Evolutionary conservation across 2,113 vertebrate species (phyloP).

Genomic region (Gadus macrocephalus): DNA sequence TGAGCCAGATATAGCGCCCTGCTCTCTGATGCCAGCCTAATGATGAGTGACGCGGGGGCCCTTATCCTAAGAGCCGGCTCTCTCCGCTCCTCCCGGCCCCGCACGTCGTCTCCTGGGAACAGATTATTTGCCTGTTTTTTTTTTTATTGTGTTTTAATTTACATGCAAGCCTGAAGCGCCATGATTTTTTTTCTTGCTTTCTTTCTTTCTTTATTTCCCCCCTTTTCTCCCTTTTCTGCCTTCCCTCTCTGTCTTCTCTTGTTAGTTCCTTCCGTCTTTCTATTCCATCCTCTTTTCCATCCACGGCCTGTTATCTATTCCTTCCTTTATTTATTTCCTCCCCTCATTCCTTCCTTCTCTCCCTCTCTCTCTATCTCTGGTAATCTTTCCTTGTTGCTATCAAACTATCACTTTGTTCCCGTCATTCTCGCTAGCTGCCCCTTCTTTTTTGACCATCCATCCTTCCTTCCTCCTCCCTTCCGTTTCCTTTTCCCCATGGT

Average conservation of each 20-base stretch:
- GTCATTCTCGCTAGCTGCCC: too few species aligned
- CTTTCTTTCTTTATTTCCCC: neutral
- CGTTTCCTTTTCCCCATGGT: too few species aligned
- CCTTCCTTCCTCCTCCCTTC: too few species aligned
- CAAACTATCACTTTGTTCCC: too few species aligned
- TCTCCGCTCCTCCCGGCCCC: constrained; percentile 23
- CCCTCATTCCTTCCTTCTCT: too few species aligned
- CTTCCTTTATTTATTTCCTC: too few species aligned
- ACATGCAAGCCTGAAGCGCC: constrained; percentile 61
- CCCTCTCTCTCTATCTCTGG: neutral
- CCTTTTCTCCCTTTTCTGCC: neutral
- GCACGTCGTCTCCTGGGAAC: constrained; percentile 60
- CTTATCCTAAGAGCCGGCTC: constrained; percentile 60
- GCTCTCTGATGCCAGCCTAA: constrained; percentile 60
- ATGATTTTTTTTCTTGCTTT: neutral
- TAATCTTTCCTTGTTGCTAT: too few species aligned
- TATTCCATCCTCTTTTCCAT: too few species aligned
- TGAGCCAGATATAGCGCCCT: constrained; percentile 56
- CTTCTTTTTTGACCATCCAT: too few species aligned
- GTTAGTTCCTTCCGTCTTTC: too few species aligned
- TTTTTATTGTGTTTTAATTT: constrained; percentile 72
- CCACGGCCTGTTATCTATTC: too few species aligned
- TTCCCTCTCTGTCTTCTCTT: neutral
- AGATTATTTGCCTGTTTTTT: constrained; percentile 69
- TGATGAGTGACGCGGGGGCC: constrained; percentile 67